phyloP scores from a whole-genome alignment of 1,140 invertebrate species.

The Dinoponera quadriceps region DNA sequence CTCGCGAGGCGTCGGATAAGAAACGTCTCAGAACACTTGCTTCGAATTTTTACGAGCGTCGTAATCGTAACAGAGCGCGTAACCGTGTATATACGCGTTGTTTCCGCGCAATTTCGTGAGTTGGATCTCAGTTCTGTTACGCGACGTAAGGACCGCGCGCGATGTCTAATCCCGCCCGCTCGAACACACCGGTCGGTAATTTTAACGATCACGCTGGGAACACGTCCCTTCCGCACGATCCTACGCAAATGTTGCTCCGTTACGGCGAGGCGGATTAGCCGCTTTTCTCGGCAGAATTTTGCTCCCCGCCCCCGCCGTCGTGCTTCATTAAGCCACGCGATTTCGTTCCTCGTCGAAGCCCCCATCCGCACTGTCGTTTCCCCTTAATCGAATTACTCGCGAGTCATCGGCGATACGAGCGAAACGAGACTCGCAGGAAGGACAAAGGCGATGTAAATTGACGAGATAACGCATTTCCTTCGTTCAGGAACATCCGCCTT shows the following conservation, averaged over 20 bases:
- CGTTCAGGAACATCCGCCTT: too few relatives aligned
- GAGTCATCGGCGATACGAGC: background rate
- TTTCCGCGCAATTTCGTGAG: background rate
- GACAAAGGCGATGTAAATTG: background rate
- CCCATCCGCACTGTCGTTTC: conserved; percentile 14
- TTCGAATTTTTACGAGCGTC: background rate
- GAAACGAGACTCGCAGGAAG: background rate
- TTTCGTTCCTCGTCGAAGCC: conserved; percentile 37
- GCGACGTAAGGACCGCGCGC: background rate
- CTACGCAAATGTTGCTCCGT: conserved; percentile 45
- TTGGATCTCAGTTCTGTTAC: background rate
- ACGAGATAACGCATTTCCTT: too few relatives aligned
- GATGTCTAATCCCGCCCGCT: background rate
- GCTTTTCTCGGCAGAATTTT: conserved; percentile 34
- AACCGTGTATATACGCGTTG: background rate
- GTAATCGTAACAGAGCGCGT: background rate
- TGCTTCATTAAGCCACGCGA: conserved; percentile 46
- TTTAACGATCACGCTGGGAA: conserved; percentile 19
- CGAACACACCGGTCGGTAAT: background rate
- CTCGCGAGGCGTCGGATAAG: background rate
- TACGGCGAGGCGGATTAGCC: conserved; percentile 50
- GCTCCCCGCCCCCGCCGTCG: background rate
- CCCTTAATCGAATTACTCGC: conserved; percentile 25
- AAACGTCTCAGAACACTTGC: background rate
- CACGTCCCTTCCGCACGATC: conserved; percentile 15